Evolutionary conservation across 1,140 invertebrate species (phyloP).

Genomic region (Pseudomyrmex cubaensis): DNA sequence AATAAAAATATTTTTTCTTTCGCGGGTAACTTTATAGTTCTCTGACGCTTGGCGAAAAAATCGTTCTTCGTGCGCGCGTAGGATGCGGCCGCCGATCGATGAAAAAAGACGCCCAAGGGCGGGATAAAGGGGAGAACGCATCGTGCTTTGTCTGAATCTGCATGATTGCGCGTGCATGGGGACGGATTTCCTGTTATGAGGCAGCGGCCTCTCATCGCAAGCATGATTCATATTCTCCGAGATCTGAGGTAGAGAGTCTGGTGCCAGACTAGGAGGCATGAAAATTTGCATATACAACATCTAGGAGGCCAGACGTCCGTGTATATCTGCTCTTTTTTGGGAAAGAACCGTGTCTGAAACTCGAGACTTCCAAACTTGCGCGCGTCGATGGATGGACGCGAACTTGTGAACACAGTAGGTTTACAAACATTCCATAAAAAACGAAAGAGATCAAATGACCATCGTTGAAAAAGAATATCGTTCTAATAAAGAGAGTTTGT

Average conservation of each 20-base stretch:
- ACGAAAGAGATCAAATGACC: not conserved
- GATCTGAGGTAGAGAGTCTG: not conserved
- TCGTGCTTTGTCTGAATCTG: constrained; percentile 37
- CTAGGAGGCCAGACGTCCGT: constrained; percentile 49
- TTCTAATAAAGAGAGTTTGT: not conserved
- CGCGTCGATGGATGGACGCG: constrained; percentile 43
- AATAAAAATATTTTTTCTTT: not conserved
- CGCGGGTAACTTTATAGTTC: not conserved
- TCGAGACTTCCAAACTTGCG: constrained; percentile 38
- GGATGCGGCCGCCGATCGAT: constrained; percentile 3
- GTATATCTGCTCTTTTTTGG: constrained; percentile 32
- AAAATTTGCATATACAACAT: constrained; percentile 67
- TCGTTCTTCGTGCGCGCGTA: constrained; percentile 24
- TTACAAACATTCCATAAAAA: not conserved
- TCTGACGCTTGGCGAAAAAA: constrained; percentile 21
- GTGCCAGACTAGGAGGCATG: constrained; percentile 37
- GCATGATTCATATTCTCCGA: constrained; percentile 63
- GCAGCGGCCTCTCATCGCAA: constrained; percentile 58
- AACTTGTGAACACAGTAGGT: constrained; percentile 2
- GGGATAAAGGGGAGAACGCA: constrained; percentile 20
- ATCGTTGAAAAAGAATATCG: not conserved
- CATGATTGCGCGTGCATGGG: constrained; percentile 24
- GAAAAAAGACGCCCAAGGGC: not conserved
- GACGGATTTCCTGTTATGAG: constrained; percentile 68
- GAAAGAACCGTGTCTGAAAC: constrained; percentile 53